A percentile compares a stretch with the other conserved stretches of the same genome.
Conservation (phyloP, 2,888 invertebrate species). For the Trileptium ribeirensis region DNA sequence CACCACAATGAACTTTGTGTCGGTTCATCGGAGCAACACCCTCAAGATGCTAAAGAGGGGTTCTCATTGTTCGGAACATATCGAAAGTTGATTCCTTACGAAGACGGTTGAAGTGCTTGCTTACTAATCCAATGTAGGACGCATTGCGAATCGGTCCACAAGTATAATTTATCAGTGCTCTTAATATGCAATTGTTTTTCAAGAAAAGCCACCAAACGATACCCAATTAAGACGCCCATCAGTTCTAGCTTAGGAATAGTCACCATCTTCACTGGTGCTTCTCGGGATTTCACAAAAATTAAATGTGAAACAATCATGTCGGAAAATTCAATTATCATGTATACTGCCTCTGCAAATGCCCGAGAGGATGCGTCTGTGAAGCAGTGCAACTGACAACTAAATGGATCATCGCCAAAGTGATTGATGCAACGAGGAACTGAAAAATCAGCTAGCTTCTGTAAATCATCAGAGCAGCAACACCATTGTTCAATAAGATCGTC, state of each 20-base stretch:
- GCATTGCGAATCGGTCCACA: slow-evolving; percentile 4
- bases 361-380: neutral
- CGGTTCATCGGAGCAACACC: too few relatives aligned
- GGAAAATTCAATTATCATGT: neutral
- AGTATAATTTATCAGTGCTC: neutral
- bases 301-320: neutral
- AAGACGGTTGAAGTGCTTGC: neutral
- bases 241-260: slow-evolving; percentile 21
- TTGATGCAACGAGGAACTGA: neutral
- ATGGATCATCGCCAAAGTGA: neutral
- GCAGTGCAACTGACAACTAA: neutral
- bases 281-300: neutral
- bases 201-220: neutral
- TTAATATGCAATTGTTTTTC: neutral
- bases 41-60: too few relatives aligned
- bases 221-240: neutral
- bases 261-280: neutral
- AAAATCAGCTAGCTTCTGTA: neutral
- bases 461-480: neutral
- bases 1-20: too few relatives aligned
- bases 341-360: neutral
- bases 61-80: too few relatives aligned
- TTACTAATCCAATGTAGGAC: neutral
- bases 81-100: neutral
- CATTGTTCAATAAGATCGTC: neutral